A percentile compares a stretch with the other conserved stretches of the same genome.
Evolutionary conservation across 2,888 invertebrate genomes (phyloP).

Genomic region (Scelioninae gen. 2): DNA sequence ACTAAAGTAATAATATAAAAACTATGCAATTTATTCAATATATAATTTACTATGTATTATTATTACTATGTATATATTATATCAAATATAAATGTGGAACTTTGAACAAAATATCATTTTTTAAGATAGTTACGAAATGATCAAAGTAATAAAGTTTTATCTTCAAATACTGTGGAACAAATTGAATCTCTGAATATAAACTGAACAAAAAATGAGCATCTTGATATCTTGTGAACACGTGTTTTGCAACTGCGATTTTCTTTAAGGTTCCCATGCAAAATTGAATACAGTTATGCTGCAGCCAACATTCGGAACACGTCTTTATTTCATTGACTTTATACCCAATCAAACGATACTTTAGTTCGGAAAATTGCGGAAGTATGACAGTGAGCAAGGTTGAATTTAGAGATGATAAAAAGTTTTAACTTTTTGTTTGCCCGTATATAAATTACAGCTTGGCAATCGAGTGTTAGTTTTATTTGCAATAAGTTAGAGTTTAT

Average conservation of each 20-base stretch:
- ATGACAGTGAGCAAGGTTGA: conserved; percentile 3
- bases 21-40: no score
- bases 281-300: conserved; percentile 58
- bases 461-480: conserved; percentile 22
- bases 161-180: no score
- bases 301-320: background rate
- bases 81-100: no score
- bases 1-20: no score
- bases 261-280: conserved; percentile 58
- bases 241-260: conserved; percentile 66
- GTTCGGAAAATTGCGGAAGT: conserved; percentile 4
- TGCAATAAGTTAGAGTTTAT: no score
- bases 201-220: no score
- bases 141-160: no score
- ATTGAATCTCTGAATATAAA: no score
- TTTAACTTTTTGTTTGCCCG: background rate
- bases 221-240: conserved; percentile 64
- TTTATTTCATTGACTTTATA: conserved; percentile 2
- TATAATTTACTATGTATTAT: no score
- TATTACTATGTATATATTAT: no score
- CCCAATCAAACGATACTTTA: background rate
- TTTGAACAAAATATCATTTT: no score
- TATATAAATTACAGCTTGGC: background rate
- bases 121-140: no score
- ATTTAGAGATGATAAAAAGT: background rate